These are phyloP conservation scores for Thecocarcelia acutangulata DNA, from an alignment of 2,888 invertebrate genomes.

Conservation along the genomic window DNA sequence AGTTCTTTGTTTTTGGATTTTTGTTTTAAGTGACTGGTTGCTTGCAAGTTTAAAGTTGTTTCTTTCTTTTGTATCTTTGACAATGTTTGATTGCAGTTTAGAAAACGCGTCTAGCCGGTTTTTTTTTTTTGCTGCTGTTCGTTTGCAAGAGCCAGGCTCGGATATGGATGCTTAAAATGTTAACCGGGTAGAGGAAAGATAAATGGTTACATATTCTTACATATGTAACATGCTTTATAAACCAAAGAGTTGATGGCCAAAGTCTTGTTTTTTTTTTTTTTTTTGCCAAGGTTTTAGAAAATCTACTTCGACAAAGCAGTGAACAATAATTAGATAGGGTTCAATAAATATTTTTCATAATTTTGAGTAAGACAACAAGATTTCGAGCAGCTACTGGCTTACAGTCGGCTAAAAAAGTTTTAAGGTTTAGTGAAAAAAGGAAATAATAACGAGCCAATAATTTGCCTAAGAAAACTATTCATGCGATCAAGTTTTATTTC, in stretches of 20 bases:
- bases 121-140: background rate
- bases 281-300: background rate
- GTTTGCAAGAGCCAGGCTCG: background rate
- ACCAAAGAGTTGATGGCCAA: slow-evolving; percentile 29
- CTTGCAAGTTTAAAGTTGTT: slow-evolving; percentile 35
- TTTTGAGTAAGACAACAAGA: too few species aligned
- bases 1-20: slow-evolving; percentile 51
- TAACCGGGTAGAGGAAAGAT: background rate
- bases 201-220: slow-evolving; percentile 7
- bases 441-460: too few species aligned
- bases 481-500: too few species aligned
- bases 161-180: slow-evolving; percentile 9
- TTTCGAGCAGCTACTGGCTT: too few species aligned
- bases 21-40: slow-evolving; percentile 28
- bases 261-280: slow-evolving; percentile 1
- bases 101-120: slow-evolving; percentile 69
- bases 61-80: slow-evolving; percentile 38
- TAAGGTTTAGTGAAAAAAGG: too few species aligned
- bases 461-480: too few species aligned
- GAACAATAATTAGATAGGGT: too few species aligned
- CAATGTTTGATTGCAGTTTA: slow-evolving; percentile 64
- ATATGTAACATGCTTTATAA: slow-evolving; percentile 29
- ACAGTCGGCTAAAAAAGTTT: too few species aligned
- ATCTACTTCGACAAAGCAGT: too few species aligned
- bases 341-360: too few species aligned